These are phyloP conservation scores for Hirtodrosophila duncani DNA, from an alignment of 2,888 invertebrate species.

Conservation along the genomic window DNA sequence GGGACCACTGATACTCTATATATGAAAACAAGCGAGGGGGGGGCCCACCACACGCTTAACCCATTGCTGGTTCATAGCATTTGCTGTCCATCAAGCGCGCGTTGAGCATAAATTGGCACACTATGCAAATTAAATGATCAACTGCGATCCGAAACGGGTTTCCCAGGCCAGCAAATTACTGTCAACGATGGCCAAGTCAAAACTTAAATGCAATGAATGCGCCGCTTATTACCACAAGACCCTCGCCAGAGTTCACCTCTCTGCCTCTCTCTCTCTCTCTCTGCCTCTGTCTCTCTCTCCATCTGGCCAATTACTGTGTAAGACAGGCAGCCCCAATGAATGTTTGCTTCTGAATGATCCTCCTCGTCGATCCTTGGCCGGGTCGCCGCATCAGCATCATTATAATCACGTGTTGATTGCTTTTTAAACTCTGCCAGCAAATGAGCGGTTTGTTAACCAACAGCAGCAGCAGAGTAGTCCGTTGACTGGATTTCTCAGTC, in stretches of 20 bases:
- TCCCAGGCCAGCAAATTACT: constrained; percentile 69
- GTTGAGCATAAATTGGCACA: constrained; percentile 72
- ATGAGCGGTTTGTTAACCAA: constrained; percentile 50
- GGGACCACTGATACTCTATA: too few species aligned
- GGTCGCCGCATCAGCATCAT: constrained; percentile 67
- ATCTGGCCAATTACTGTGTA: constrained; percentile 59
- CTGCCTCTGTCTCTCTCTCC: background rate
- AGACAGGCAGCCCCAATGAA: constrained; percentile 57
- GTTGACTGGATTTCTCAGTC: too few species aligned
- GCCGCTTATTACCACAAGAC: constrained; percentile 52
- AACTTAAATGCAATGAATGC: constrained; percentile 60
- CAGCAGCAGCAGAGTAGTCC: too few species aligned
- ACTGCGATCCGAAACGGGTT: constrained; percentile 64
- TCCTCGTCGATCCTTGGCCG: constrained; percentile 29
- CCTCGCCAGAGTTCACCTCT: constrained; percentile 7
- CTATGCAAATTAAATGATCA: constrained; percentile 76
- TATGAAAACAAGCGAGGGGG: too few species aligned
- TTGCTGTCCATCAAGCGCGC: constrained; percentile 55
- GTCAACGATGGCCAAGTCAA: constrained; percentile 54
- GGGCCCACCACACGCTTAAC: constrained; percentile 43
- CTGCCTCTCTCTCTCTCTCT: constrained; percentile 6
- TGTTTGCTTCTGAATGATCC: too few species aligned
- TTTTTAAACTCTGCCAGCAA: constrained; percentile 62
- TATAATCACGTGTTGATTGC: constrained; percentile 74
- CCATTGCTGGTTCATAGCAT: constrained; percentile 38